Conservation (phyloP, 2,888 invertebrate species). For the Neoascia interrupta region DNA sequence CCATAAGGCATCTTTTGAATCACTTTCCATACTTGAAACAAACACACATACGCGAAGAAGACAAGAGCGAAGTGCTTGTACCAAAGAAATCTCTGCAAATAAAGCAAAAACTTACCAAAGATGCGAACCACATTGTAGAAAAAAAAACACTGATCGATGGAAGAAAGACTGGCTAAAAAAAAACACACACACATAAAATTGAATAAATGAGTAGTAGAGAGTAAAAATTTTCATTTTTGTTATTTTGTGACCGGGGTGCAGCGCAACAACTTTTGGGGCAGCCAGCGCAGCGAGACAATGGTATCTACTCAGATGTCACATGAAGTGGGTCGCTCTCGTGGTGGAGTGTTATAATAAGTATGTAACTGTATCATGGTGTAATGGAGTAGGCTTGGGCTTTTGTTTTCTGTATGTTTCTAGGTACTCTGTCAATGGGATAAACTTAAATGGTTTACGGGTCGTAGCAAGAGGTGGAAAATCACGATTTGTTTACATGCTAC, state of each 20-base stretch:
- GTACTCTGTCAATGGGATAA: slow-evolving; percentile 52
- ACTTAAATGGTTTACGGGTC: slow-evolving; percentile 33
- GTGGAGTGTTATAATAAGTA: slow-evolving; percentile 39
- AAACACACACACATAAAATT: not conserved
- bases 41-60: too few species aligned
- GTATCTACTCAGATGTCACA: slow-evolving; percentile 63
- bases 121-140: too few species aligned
- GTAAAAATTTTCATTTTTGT: slow-evolving; percentile 55
- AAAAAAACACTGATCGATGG: too few species aligned
- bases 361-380: slow-evolving; percentile 52
- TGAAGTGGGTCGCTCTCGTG: slow-evolving; percentile 51
- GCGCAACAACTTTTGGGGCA: slow-evolving; percentile 2
- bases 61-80: too few species aligned
- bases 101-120: too few species aligned
- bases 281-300: slow-evolving; percentile 43
- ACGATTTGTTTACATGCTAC: not conserved
- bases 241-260: slow-evolving; percentile 12
- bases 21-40: slow-evolving; percentile 46
- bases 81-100: too few species aligned
- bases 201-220: slow-evolving; percentile 47
- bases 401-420: slow-evolving; percentile 4
- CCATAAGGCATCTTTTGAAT: slow-evolving; percentile 34
- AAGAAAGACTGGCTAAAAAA: slow-evolving; percentile 2
- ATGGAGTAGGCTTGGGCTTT: slow-evolving; percentile 19
- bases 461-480: not conserved